A percentile compares a stretch with the other conserved stretches of the same genome.
phyloP scores from a whole-genome alignment of 2,888 invertebrate species.

The Polydrusus tereticollis region DNA sequence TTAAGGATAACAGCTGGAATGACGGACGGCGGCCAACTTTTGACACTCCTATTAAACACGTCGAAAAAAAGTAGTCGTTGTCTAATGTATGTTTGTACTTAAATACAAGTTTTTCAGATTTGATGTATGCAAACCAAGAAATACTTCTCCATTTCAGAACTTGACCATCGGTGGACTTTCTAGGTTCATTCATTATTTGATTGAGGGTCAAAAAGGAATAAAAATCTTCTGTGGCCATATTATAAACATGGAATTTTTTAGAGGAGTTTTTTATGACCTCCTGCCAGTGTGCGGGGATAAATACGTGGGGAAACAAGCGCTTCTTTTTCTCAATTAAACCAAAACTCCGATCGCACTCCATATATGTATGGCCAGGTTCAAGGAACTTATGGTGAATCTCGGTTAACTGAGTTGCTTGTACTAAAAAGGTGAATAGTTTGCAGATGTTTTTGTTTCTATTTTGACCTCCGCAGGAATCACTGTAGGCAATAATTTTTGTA shows the following conservation, averaged over 20 bases:
- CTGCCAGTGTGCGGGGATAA: constrained; percentile 9
- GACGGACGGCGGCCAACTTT: constrained; percentile 8
- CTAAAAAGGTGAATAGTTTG: no score
- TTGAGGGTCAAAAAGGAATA: no score
- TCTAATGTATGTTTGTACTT: not conserved
- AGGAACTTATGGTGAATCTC: no score
- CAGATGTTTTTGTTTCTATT: constrained; percentile 25
- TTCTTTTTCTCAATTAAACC: constrained; percentile 20
- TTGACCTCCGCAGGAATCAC: constrained; percentile 20
- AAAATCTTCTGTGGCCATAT: no score
- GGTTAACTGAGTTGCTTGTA: no score
- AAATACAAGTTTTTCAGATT: not conserved
- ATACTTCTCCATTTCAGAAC: constrained; percentile 18
- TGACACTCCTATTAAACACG: not conserved
- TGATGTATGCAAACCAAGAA: constrained; percentile 7
- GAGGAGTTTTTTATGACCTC: constrained; percentile 5
- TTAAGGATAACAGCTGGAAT: not conserved
- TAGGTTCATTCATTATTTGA: no score
- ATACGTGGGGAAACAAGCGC: constrained; percentile 5
- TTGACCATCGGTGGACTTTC: not conserved
- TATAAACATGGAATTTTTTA: not conserved
- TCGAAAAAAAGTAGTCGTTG: not conserved
- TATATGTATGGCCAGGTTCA: constrained; percentile 24
- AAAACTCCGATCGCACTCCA: constrained; percentile 18
- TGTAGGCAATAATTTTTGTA: constrained; percentile 15